A percentile compares a stretch with the other conserved stretches of the same genome.
These are phyloP conservation scores for Drosophila merina DNA, from an alignment of 2,888 invertebrate genomes.

Conservation along the genomic window DNA sequence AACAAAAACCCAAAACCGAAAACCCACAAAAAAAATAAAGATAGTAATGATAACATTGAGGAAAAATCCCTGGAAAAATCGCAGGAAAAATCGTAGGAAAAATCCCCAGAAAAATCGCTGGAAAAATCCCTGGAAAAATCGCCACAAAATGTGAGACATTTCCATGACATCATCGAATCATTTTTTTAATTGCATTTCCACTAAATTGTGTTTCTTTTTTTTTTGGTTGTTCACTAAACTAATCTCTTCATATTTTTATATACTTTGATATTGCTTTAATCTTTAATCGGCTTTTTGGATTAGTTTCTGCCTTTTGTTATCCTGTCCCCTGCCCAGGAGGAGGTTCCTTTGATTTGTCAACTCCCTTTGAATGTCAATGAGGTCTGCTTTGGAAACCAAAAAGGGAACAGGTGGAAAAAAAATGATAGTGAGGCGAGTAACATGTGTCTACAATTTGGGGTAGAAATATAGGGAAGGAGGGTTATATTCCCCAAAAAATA, in stretches of 20 bases:
- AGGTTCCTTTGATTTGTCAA: conserved; percentile 5
- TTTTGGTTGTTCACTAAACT: neutral
- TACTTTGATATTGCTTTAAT: neutral
- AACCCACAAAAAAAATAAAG: neutral
- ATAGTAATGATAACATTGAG: conserved; percentile 23
- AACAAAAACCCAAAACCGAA: conserved; percentile 15
- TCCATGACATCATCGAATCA: conserved; percentile 36
- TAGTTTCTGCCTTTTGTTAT: neutral
- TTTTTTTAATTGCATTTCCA: conserved; percentile 23
- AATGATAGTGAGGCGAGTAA: neutral
- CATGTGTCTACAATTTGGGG: neutral
- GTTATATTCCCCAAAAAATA: neutral
- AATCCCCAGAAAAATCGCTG: conserved; percentile 5
- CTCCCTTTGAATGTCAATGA: neutral
- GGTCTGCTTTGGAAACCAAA: conserved; percentile 1
- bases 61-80: conserved; percentile 11
- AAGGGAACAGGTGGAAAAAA: conserved; percentile 20
- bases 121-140: conserved; percentile 10
- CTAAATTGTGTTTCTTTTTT: neutral
- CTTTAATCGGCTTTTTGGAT: neutral
- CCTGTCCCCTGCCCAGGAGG: neutral
- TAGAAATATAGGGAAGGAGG: neutral
- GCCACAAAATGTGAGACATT: conserved; percentile 23
- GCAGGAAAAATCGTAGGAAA: conserved; percentile 10
- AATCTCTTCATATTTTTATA: conserved; percentile 6